Conservation (phyloP, 1,140 invertebrate genomes). For the Tetragonula clypearis region DNA sequence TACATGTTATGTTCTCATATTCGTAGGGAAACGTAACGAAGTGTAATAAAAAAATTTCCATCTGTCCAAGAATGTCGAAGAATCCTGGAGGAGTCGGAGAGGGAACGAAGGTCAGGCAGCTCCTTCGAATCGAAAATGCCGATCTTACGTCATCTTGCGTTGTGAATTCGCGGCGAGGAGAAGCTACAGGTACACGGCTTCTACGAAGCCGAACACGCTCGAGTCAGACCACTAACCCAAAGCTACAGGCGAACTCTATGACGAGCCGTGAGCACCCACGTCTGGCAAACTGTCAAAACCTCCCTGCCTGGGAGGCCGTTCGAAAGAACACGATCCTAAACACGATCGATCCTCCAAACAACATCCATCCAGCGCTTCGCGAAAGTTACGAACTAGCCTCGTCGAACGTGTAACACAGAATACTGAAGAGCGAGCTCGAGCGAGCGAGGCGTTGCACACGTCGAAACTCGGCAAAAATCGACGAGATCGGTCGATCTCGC, state of each 20-base stretch:
- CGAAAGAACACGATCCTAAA: neutral
- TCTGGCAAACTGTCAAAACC: neutral
- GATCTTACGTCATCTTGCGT: neutral
- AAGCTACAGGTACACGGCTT: constrained; percentile 29
- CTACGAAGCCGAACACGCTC: constrained; percentile 4
- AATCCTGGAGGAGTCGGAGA: neutral
- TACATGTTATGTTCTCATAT: no score
- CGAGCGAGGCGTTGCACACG: no score
- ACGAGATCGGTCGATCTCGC: no score
- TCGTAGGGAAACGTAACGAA: neutral
- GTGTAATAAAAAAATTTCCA: neutral
- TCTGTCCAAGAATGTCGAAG: neutral
- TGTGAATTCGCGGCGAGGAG: neutral
- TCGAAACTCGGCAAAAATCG: no score
- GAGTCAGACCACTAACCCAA: neutral
- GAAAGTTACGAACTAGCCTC: neutral
- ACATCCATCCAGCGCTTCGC: no score
- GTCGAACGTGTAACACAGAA: neutral
- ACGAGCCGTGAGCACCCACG: neutral
- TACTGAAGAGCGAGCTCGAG: no score
- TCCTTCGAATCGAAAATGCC: neutral
- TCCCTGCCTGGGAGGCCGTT: neutral
- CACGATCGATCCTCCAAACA: neutral
- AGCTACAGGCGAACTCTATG: neutral
- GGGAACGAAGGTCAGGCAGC: neutral